phyloP scores from a whole-genome alignment of 2,797 vertebrate species.

The Acropternis orthonyx region DNA sequence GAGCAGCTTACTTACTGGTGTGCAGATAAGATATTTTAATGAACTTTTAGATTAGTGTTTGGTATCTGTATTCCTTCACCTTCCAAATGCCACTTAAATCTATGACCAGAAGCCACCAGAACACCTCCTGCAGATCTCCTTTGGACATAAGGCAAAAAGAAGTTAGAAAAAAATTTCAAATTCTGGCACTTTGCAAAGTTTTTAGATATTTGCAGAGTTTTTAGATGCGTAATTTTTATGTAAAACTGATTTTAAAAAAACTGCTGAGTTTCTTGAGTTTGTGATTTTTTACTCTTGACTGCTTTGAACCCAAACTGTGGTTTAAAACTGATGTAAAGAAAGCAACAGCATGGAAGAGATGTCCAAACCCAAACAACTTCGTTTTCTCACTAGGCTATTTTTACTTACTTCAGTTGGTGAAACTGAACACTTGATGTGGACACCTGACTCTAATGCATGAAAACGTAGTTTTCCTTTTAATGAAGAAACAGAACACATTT shows the following conservation, averaged over 20 bases:
- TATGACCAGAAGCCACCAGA: not conserved
- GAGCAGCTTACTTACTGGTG: not conserved
- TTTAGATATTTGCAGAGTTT: not conserved
- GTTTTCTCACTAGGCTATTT: not conserved
- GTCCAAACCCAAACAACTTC: not conserved
- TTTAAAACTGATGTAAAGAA: not conserved
- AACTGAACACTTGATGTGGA: not conserved
- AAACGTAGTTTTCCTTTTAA: not conserved
- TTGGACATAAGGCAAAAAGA: not conserved
- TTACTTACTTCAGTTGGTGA: not conserved
- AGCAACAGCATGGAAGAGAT: not conserved
- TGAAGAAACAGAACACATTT: not conserved
- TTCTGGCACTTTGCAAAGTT: not conserved
- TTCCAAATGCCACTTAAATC: not conserved
- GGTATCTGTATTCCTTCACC: not conserved
- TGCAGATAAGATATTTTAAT: not conserved
- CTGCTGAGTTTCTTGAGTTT: not conserved
- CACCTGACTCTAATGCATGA: not conserved
- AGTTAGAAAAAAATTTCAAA: fast-evolving
- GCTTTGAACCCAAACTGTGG: not conserved
- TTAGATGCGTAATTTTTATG: not conserved
- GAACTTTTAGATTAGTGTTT: not conserved
- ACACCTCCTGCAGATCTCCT: not conserved
- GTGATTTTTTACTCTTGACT: not conserved
- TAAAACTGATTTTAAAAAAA: not conserved